Conservation (phyloP, 2,797 vertebrate genomes). For the Urophycis tenuis region DNA sequence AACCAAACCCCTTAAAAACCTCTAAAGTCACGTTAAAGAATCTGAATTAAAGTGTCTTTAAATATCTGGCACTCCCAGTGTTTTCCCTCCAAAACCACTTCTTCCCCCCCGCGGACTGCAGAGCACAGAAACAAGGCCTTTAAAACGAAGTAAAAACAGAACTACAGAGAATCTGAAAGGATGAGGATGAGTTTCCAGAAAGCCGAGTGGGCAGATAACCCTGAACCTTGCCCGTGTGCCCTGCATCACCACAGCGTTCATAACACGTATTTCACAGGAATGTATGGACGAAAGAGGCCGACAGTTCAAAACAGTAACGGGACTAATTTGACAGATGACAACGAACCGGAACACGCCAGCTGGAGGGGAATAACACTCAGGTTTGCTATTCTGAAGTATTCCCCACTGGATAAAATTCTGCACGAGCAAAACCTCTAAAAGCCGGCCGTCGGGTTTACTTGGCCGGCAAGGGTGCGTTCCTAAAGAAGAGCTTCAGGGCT, state of each 20-base stretch:
- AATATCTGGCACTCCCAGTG: not conserved
- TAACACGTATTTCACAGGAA: not conserved
- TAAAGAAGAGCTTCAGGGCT: not conserved
- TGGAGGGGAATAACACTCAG: not conserved
- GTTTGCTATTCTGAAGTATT: not conserved
- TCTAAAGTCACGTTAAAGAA: not conserved
- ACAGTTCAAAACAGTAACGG: not conserved
- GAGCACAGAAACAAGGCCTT: not conserved
- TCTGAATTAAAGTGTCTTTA: not conserved
- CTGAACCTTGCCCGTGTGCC: not conserved
- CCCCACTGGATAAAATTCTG: not conserved
- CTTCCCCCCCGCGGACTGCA: constrained; percentile 6
- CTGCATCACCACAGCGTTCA: not conserved
- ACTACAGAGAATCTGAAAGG: not conserved
- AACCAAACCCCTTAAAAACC: not conserved
- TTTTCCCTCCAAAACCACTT: not conserved
- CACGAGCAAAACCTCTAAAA: not conserved
- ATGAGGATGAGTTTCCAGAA: not conserved
- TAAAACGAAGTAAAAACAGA: not conserved
- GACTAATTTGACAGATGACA: not conserved
- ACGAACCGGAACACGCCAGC: not conserved
- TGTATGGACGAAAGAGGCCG: not conserved
- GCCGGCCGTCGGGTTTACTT: not conserved
- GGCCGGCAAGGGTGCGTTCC: not conserved
- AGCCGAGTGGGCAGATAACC: not conserved